These are phyloP conservation scores for Coracopsis vasa DNA, from an alignment of 2,113 vertebrate species.

Conservation along the genomic window DNA sequence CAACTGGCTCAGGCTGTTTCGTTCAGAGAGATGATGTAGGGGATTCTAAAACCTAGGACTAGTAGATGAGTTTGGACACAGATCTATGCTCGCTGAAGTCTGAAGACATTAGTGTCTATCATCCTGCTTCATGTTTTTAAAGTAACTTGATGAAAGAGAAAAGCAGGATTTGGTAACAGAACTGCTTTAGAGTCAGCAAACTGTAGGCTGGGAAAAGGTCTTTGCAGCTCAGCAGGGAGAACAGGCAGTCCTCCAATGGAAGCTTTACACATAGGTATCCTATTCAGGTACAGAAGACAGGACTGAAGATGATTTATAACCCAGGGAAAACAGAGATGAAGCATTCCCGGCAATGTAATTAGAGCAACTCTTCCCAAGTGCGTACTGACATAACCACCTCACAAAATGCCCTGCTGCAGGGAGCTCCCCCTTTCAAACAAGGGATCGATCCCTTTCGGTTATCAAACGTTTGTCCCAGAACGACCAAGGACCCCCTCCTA, in stretches of 20 bases:
- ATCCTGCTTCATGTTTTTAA: background rate
- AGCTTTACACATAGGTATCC: background rate
- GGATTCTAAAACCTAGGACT: background rate
- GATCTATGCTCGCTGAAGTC: background rate
- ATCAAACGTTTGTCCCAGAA: background rate
- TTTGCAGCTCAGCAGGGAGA: background rate
- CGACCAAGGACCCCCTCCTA: too few species aligned
- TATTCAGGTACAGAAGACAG: background rate
- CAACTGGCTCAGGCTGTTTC: background rate
- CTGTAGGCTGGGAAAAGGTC: background rate
- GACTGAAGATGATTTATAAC: background rate
- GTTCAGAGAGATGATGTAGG: background rate
- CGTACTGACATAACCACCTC: background rate
- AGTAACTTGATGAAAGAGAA: background rate
- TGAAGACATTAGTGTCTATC: background rate
- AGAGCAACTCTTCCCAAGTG: background rate
- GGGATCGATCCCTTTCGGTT: fast-evolving
- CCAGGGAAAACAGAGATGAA: background rate
- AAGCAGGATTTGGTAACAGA: background rate
- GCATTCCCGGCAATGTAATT: background rate
- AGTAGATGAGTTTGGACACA: background rate
- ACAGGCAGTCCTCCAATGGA: background rate
- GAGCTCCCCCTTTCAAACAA: background rate
- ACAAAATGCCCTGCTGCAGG: background rate
- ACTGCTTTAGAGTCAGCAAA: background rate